A percentile compares a stretch with the other conserved stretches of the same genome.
phyloP scores from a whole-genome alignment of 2,797 vertebrate genomes.

The Alauda arvensis region DNA sequence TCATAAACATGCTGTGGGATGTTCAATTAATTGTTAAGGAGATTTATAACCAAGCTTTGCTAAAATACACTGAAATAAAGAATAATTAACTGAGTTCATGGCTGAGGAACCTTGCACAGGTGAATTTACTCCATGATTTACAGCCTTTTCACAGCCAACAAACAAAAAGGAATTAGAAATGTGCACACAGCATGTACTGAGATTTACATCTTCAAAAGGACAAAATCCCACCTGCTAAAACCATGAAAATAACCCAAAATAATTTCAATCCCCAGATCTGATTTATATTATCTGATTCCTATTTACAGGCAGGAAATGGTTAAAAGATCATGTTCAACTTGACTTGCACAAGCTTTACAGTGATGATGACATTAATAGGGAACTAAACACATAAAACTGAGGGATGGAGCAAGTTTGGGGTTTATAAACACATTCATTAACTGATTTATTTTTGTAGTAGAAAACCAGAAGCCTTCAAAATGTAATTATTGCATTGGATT shows the following conservation, averaged over 20 bases:
- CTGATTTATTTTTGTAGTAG: neutral
- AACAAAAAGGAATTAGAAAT: neutral
- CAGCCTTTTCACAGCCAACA: neutral
- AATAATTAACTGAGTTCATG: neutral
- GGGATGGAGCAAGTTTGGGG: neutral
- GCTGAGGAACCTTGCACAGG: neutral
- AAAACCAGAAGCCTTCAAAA: neutral
- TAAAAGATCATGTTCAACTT: neutral
- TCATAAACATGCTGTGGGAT: neutral
- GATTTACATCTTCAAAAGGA: neutral
- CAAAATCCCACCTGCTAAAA: neutral
- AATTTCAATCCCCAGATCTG: neutral
- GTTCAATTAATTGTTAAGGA: neutral
- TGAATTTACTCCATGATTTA: neutral
- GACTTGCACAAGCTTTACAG: neutral
- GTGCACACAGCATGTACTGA: neutral
- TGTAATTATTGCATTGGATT: neutral
- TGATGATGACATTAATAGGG: neutral
- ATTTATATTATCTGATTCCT: neutral
- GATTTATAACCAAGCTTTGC: neutral
- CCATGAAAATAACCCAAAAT: neutral
- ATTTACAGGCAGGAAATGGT: neutral
- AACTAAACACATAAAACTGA: neutral
- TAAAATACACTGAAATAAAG: neutral
- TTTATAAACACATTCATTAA: neutral